Percentiles rank a stretch among this genome's conserved stretches.
Evolutionary conservation across 2,797 vertebrate species (phyloP).

Genomic region (Borostomias antarcticus): DNA sequence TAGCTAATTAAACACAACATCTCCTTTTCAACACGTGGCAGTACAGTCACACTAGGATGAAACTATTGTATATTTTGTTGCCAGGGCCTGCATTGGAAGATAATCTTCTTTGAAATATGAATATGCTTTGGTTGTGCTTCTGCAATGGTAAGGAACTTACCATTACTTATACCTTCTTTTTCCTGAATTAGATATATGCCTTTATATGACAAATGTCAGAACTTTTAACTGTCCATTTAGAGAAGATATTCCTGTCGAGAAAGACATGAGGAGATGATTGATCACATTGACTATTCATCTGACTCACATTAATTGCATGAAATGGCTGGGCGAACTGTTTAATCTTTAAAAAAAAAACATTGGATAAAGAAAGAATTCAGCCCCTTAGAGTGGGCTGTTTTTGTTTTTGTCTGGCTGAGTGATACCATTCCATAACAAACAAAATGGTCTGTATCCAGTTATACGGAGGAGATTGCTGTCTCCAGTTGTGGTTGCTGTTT

Average conservation of each 20-base stretch:
- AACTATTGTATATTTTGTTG: constrained; percentile 53
- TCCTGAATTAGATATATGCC: neutral
- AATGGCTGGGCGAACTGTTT: constrained; percentile 67
- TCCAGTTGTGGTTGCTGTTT: constrained; percentile 40
- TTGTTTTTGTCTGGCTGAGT: neutral
- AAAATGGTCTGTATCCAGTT: constrained; percentile 21
- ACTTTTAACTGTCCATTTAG: too few species aligned
- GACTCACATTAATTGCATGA: too few species aligned
- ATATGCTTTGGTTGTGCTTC: constrained; percentile 58
- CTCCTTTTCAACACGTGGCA: constrained; percentile 62
- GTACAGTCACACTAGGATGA: constrained; percentile 45
- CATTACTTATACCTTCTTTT: too few species aligned
- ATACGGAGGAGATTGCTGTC: constrained; percentile 21
- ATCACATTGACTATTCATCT: constrained; percentile 67
- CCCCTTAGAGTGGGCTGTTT: constrained; percentile 45
- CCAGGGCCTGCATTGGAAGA: constrained; percentile 42
- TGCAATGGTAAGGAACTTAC: constrained; percentile 27
- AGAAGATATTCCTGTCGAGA: neutral
- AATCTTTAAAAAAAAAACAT: too few species aligned
- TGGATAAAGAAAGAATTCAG: constrained; percentile 65
- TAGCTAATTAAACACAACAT: constrained; percentile 75
- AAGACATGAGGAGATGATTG: constrained; percentile 59
- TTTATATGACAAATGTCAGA: neutral
- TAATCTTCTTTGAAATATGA: constrained; percentile 53
- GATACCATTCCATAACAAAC: constrained; percentile 9